A percentile compares a stretch with the other conserved stretches of the same genome.
Evolutionary conservation across 2,888 invertebrate species (phyloP).

Genomic region (Drosophila yooni): DNA sequence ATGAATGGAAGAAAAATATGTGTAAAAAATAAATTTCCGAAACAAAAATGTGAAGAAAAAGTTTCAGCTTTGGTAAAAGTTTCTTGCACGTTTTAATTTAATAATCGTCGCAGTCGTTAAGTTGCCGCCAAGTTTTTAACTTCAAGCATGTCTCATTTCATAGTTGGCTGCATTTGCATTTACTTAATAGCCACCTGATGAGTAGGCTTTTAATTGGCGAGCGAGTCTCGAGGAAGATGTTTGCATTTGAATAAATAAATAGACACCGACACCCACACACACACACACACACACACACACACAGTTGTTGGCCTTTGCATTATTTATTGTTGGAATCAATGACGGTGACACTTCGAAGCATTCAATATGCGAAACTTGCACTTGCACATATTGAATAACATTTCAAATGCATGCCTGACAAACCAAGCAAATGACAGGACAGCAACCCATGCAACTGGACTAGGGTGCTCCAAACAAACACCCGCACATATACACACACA

Average conservation of each 20-base stretch:
- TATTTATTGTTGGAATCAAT: slow-evolving; percentile 74
- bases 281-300: neutral
- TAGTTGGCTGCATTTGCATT: slow-evolving; percentile 55
- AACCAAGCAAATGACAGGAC: slow-evolving; percentile 59
- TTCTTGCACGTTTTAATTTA: slow-evolving; percentile 80
- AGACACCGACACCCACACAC: slow-evolving; percentile 15
- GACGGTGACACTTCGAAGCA: slow-evolving; percentile 68
- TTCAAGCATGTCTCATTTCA: slow-evolving; percentile 16
- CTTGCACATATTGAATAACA: slow-evolving; percentile 67
- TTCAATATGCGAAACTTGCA: slow-evolving; percentile 62
- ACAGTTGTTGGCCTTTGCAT: slow-evolving; percentile 71
- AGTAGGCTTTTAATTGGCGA: slow-evolving; percentile 61
- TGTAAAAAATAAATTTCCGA: neutral
- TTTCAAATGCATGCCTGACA: slow-evolving; percentile 71
- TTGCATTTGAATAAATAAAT: slow-evolving; percentile 67
- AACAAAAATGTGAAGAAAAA: slow-evolving; percentile 32
- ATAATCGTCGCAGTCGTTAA: slow-evolving; percentile 72
- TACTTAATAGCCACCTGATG: slow-evolving; percentile 55
- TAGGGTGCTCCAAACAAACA: slow-evolving; percentile 25
- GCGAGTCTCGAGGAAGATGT: neutral
- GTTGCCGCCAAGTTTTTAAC: slow-evolving; percentile 53
- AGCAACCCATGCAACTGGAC: slow-evolving; percentile 40
- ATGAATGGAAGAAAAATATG: neutral
- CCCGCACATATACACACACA: neutral
- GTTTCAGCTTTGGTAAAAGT: slow-evolving; percentile 52